Conservation (phyloP, 2,797 vertebrate genomes). For the Heterohyrax brucei region DNA sequence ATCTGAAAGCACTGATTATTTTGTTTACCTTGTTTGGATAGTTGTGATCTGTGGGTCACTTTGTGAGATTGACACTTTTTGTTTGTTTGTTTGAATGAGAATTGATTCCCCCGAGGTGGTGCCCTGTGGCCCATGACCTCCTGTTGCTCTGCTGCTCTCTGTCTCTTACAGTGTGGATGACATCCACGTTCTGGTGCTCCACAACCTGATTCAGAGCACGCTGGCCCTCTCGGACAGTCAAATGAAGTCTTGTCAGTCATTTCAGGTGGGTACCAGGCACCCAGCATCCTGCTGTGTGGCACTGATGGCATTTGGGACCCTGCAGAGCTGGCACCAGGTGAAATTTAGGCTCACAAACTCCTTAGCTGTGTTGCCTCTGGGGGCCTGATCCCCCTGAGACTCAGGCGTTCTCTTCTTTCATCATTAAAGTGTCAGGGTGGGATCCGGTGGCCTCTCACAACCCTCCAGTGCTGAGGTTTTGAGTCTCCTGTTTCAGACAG, state of each 20-base stretch:
- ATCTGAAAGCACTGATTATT: neutral
- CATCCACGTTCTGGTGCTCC: slow-evolving; percentile 95
- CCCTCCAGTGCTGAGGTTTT: neutral
- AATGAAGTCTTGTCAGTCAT: slow-evolving; percentile 96
- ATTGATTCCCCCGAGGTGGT: rapidly evolving
- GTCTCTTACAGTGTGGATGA: slow-evolving; percentile 93
- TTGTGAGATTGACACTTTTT: neutral
- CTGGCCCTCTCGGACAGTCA: slow-evolving; percentile 96
- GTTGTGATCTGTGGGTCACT: neutral
- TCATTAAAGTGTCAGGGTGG: neutral
- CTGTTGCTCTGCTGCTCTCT: rapidly evolving
- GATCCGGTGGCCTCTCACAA: neutral
- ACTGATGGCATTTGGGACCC: rapidly evolving
- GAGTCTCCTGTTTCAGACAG: neutral
- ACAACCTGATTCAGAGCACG: slow-evolving; percentile 98
- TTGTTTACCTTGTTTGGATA: neutral
- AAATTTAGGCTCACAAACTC: neutral
- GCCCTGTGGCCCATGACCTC: neutral
- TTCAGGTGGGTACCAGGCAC: slow-evolving; percentile 92
- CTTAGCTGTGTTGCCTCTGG: neutral
- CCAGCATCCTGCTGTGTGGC: rapidly evolving
- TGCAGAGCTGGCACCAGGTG: rapidly evolving
- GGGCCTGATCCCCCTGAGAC: rapidly evolving
- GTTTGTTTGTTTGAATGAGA: neutral
- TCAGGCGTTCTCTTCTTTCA: neutral